A percentile compares a stretch with the other conserved stretches of the same genome.
Conservation (phyloP, 2,113 vertebrate species). For the Sminthopsis crassicaudata region DNA sequence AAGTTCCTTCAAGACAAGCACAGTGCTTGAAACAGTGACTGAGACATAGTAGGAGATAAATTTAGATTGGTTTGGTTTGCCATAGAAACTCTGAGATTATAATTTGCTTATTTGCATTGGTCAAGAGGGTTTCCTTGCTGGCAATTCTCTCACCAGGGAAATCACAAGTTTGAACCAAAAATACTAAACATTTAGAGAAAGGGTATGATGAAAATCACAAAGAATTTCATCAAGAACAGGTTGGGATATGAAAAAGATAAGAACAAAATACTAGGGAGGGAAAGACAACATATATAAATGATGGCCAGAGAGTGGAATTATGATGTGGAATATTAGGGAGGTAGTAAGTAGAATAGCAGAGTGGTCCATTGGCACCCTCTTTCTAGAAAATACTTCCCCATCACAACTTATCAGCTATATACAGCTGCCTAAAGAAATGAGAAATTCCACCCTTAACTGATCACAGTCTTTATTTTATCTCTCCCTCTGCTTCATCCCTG, state of each 20-base stretch:
- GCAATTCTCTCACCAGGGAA: background rate
- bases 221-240: background rate
- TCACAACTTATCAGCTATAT: too few species aligned
- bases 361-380: background rate
- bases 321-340: background rate
- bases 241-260: too few species aligned
- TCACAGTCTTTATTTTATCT: too few species aligned
- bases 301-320: background rate
- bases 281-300: background rate
- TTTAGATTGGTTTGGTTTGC: background rate
- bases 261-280: too few species aligned
- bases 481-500: too few species aligned
- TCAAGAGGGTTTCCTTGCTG: background rate
- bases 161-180: too few species aligned
- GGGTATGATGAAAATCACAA: background rate
- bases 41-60: background rate
- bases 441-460: background rate
- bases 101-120: background rate
- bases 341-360: background rate
- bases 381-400: too few species aligned
- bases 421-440: too few species aligned
- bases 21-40: too few species aligned
- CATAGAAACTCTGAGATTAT: background rate
- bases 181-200: background rate
- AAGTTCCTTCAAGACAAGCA: too few species aligned